Percentiles rank a stretch among this genome's conserved stretches.
These are phyloP conservation scores for Lophura swinhoii DNA, from an alignment of 2,797 vertebrate species.

Conservation along the genomic window DNA sequence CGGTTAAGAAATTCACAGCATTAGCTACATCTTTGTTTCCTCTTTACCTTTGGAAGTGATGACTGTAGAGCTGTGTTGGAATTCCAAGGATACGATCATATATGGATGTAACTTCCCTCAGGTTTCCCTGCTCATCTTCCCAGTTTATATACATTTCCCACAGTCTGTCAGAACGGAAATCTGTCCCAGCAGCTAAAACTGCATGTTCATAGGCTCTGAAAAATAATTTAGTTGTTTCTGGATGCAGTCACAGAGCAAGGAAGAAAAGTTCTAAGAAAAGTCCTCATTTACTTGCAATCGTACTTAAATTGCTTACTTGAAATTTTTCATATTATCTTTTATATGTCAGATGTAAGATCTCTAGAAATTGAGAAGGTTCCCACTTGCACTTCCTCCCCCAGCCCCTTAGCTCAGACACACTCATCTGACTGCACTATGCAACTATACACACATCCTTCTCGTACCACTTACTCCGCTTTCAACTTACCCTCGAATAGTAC, in stretches of 20 bases:
- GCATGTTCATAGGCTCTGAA: conserved; percentile 94
- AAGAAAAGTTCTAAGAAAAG: neutral
- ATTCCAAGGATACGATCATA: conserved; percentile 96
- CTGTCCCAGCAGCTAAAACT: conserved; percentile 94
- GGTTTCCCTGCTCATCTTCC: conserved; percentile 92
- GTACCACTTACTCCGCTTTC: accelerated
- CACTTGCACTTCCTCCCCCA: neutral
- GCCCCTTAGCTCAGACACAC: accelerated
- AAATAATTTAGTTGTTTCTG: conserved; percentile 38
- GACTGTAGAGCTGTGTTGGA: conserved; percentile 95
- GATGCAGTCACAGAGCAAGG: neutral
- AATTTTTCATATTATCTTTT: neutral
- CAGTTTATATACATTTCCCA: conserved; percentile 97
- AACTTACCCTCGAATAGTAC: conserved; percentile 92
- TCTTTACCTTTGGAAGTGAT: conserved; percentile 94
- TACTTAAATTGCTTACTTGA: neutral
- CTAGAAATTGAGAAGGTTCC: neutral
- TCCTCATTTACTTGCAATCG: neutral
- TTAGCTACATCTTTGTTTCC: neutral
- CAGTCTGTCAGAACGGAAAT: conserved; percentile 96
- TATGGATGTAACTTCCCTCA: conserved; percentile 91
- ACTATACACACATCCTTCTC: accelerated
- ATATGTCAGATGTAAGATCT: neutral
- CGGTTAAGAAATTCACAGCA: neutral
- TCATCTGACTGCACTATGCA: accelerated